phyloP scores from a whole-genome alignment of 2,797 vertebrate genomes.

The Oreonectes daqikongensis region DNA sequence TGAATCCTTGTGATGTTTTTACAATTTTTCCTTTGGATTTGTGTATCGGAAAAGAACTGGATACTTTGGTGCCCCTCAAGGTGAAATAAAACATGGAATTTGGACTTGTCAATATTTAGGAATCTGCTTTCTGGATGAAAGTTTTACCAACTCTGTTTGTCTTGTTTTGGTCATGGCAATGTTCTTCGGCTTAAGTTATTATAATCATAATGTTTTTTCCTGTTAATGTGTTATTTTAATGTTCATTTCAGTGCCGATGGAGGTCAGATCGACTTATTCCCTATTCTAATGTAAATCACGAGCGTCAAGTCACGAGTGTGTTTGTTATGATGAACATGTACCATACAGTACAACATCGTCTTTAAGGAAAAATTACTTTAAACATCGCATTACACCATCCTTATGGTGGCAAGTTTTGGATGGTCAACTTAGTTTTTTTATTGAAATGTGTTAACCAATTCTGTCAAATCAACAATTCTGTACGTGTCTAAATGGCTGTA shows the following conservation, averaged over 20 bases:
- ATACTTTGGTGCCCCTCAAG: background rate
- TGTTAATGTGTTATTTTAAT: background rate
- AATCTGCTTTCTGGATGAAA: background rate
- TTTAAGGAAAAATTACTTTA: background rate
- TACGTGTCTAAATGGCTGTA: slow-evolving; percentile 45
- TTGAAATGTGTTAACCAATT: too few relatives aligned
- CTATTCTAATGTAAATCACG: background rate
- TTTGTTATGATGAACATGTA: slow-evolving; percentile 9
- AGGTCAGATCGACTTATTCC: background rate
- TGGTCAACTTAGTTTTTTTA: too few relatives aligned
- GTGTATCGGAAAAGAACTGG: background rate
- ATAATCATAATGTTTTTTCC: background rate
- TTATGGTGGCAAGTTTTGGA: too few relatives aligned
- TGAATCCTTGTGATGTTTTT: background rate
- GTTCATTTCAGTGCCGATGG: background rate
- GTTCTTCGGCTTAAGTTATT: background rate
- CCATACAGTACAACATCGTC: background rate
- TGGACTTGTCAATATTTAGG: slow-evolving; percentile 24
- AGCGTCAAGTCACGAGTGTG: background rate
- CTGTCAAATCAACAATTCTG: background rate
- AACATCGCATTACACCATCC: background rate
- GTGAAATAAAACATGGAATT: slow-evolving; percentile 28
- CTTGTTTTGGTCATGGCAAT: slow-evolving; percentile 14
- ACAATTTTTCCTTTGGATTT: background rate
- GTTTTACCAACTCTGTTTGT: slow-evolving; percentile 6